phyloP scores from a whole-genome alignment of 1,140 invertebrate species.

The Drosophila pectinifera region DNA sequence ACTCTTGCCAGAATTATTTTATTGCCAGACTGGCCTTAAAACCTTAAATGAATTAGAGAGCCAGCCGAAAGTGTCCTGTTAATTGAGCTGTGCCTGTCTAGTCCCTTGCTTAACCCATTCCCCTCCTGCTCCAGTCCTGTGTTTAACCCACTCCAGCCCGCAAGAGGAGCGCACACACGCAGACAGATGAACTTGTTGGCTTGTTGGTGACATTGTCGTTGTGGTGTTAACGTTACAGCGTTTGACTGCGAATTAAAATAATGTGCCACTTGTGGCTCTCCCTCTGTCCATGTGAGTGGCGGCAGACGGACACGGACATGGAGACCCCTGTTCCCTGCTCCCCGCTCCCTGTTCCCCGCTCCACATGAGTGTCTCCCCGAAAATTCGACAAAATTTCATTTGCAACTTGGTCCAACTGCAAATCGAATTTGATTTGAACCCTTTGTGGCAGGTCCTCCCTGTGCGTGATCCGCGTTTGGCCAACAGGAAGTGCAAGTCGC shows the following conservation, averaged over 20 bases:
- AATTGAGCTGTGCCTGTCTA: neutral
- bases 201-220: conserved; percentile 58
- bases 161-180: conserved; percentile 13
- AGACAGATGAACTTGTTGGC: conserved; percentile 40
- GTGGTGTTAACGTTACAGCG: conserved; percentile 75
- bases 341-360: neutral
- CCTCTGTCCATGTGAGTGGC: conserved; percentile 30
- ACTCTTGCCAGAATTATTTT: too few relatives aligned
- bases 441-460: conserved; percentile 45
- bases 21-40: too few relatives aligned
- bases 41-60: neutral
- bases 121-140: neutral
- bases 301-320: conserved; percentile 11
- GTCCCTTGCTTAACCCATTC: neutral
- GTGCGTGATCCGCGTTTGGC: conserved; percentile 36
- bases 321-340: neutral
- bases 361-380: conserved; percentile 23
- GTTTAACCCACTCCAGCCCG: conserved; percentile 6
- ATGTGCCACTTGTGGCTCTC: conserved; percentile 84
- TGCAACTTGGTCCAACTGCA: conserved; percentile 67
- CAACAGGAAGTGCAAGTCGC: neutral
- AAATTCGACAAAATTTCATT: conserved; percentile 71
- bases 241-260: conserved; percentile 84
- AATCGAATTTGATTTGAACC: conserved; percentile 83
- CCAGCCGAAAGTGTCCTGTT: neutral